Percentiles rank a stretch among this genome's conserved stretches.
phyloP scores from a whole-genome alignment of 1,140 invertebrate species.

The Drosophila athabasca region DNA sequence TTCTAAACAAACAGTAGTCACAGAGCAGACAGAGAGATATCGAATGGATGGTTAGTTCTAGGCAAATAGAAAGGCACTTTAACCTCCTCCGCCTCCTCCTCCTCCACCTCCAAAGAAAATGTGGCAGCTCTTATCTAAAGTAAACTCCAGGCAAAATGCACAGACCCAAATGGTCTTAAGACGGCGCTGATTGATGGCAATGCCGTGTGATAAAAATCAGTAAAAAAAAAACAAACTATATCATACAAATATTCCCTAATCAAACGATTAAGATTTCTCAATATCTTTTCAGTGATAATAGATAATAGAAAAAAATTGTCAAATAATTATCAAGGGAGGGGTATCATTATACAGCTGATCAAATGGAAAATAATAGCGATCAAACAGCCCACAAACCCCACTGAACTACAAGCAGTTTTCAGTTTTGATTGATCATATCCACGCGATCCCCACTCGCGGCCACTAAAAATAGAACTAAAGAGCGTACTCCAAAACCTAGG shows the following conservation, averaged over 20 bases:
- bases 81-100: neutral
- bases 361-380: neutral
- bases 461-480: slow-evolving; percentile 25
- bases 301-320: neutral
- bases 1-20: slow-evolving; percentile 39
- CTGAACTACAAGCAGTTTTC: slow-evolving; percentile 25
- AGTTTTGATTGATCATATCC: slow-evolving; percentile 47
- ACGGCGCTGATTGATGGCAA: slow-evolving; percentile 26
- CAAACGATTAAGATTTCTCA: too few relatives aligned
- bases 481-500: slow-evolving; percentile 26
- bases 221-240: too few relatives aligned
- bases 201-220: slow-evolving; percentile 9
- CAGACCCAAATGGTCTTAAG: slow-evolving; percentile 4
- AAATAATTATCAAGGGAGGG: slow-evolving; percentile 2
- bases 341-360: too few relatives aligned
- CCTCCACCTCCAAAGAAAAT: slow-evolving; percentile 3
- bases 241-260: too few relatives aligned
- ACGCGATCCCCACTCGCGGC: slow-evolving; percentile 20
- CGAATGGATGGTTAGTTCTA: slow-evolving; percentile 10
- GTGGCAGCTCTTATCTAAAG: slow-evolving; percentile 49
- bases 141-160: slow-evolving; percentile 31
- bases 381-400: neutral
- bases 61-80: slow-evolving; percentile 64
- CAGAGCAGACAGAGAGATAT: slow-evolving; percentile 30
- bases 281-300: too few relatives aligned